phyloP scores from a whole-genome alignment of 2,797 vertebrate genomes.

The Petrocephalus schoutedeni region DNA sequence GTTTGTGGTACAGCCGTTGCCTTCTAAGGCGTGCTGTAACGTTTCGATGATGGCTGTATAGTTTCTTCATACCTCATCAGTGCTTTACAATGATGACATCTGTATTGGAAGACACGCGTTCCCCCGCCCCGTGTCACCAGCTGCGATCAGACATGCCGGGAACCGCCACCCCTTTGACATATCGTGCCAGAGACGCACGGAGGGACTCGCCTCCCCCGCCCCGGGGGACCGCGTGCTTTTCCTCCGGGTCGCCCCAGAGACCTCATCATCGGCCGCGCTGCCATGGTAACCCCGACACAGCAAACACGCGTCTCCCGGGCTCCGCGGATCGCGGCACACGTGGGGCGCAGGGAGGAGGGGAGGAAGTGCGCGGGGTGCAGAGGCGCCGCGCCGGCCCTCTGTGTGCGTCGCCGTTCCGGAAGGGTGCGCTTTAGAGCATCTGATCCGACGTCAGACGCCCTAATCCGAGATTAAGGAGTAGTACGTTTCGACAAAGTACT shows the following conservation, averaged over 20 bases:
- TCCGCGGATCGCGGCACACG: constrained; percentile 20
- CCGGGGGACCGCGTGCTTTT: constrained; percentile 38
- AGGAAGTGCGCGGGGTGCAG: constrained; percentile 1
- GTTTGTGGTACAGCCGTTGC: neutral
- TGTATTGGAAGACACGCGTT: neutral
- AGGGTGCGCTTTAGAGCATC: neutral
- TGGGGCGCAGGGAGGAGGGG: neutral
- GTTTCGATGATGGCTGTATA: neutral
- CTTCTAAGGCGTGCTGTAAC: neutral
- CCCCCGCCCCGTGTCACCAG: neutral
- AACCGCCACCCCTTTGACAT: constrained; percentile 1
- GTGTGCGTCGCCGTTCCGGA: neutral
- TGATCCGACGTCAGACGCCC: too few relatives aligned
- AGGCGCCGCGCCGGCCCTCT: neutral
- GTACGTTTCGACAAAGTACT: too few relatives aligned
- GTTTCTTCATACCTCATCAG: neutral
- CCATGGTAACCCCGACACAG: constrained; percentile 44
- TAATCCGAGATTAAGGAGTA: too few relatives aligned
- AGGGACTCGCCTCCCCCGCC: constrained; percentile 32
- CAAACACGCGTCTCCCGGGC: constrained; percentile 36
- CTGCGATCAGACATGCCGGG: neutral
- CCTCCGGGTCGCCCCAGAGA: constrained; percentile 37
- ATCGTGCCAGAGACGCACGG: constrained; percentile 23
- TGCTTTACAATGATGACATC: constrained; percentile 11
- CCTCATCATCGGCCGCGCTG: constrained; percentile 45